Evolutionary conservation across 1,140 invertebrate species (phyloP), one percentile per base, ranked within the genome.

Genomic region (Lerema accius): DNA sequence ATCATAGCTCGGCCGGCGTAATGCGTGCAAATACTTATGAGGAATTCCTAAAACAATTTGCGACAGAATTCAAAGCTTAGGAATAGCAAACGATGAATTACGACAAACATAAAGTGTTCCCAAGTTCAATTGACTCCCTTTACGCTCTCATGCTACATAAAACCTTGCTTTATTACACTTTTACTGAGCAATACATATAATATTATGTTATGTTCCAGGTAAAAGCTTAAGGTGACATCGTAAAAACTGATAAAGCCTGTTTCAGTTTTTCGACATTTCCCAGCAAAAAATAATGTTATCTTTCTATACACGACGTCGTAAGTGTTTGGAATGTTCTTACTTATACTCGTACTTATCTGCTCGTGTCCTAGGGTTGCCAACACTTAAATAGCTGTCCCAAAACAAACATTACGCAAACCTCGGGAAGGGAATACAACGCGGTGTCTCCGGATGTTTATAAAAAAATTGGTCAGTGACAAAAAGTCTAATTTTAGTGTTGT

Each of bases 61-160:
- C 46, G 13, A 35, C 13, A 50, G 1, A 13, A 17, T 50, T 32
- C 46, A 16, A 50, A 50, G 46, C 14, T 50, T 58, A 58, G 26
- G 9, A 19, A 58, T 45, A 37, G 39, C 40, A 45, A 56, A 58
- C 53, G 53, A 23, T 45, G 16, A 58, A 42, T 32, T 45, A 58
- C 53, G 28, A 13, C 39, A 19, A 11, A 16, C 26, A 45, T 58
- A 58, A 58, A 45, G 15, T 58, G 40, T 45, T 58, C 42, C 15
- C 40, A 40, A 42, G 53, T 32, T 43, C 53, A 58, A 58, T 40
- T 58, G 53, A 58, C 53, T 58, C 42, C 53, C 53, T 58, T 58
- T 58, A 58, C 15, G 42, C 14, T 11, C 14, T 46, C 28, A 58
- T 58, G 55, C 11, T 58, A 58, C 53, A 19, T 58, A 58, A 56